Base-by-base conservation (phyloP, 2,888 invertebrate species). In the Strigamia maritima region DNA sequence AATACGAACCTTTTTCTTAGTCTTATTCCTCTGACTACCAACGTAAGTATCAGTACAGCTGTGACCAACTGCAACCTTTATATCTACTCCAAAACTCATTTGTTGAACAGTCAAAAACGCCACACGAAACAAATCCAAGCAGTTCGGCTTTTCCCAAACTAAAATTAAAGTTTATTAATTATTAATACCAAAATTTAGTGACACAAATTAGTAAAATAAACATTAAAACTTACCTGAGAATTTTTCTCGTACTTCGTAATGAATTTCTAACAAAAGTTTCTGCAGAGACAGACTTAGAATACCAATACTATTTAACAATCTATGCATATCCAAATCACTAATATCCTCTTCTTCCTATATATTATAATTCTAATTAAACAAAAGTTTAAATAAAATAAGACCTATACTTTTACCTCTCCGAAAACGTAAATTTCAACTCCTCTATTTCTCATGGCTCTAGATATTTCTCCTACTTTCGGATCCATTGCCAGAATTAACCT, bases 391-490 rank as follows among this genome's bases (percentile, higher is more conserved):
- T n/a, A 38, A 35, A 65, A 80, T 26, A 44, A 35, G n/a, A 22
- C 16, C 35, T 75, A 7, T 8, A 31, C 10, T 35, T 75, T 77
- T 74, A 77, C 80, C 38, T 82, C 79, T 16, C 80, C 81, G 22
- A 87, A 84, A 79, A 93, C 84, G 84, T 87, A 93, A 83, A 99
- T 92, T 88, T 99, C 99, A 0, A 99, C 91, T 2, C 98, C 97
- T 84, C 99, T 90, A 86, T 99, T 99, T 80, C 98, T 90, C 99
- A 99, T 99, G 0, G 99, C 99, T 83, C 95, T 90, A 0, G 99
- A 99, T 82, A 99, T 93, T 86, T 97, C 97, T 0, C 99, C 99
- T 86, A 94, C 92, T 84, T 92, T 92, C 0, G 98, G 95, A 87
- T 99, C 95, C 91, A 98, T 94, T 0, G 97, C 93, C 81, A 99